Evolutionary conservation across 2,113 vertebrate genomes (phyloP).

Genomic region (Chloropsis hardwickii): DNA sequence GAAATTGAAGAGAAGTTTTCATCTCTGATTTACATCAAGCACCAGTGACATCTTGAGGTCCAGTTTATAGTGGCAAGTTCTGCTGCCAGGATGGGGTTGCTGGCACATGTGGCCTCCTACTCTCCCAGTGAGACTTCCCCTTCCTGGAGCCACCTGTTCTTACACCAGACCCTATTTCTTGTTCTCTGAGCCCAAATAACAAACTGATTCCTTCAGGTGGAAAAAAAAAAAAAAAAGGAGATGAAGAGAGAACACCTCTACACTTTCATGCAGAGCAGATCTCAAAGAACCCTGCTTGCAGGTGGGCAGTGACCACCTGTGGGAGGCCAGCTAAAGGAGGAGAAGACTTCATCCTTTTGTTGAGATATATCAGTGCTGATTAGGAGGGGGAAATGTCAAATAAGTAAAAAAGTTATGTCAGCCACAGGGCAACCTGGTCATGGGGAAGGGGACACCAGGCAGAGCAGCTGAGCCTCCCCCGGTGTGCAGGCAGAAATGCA

Average conservation of each 20-base stretch:
- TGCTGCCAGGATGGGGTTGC: background rate
- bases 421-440: background rate
- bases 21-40: background rate
- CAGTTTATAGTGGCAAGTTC: background rate
- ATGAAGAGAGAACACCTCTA: background rate
- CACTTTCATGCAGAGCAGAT: background rate
- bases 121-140: background rate
- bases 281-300: background rate
- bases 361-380: background rate
- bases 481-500: background rate
- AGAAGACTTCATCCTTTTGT: background rate
- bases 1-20: background rate
- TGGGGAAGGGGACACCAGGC: background rate
- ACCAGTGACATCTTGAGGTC: background rate
- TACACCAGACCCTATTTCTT: background rate
- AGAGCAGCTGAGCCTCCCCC: background rate
- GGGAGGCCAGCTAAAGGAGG: background rate
- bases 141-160: background rate
- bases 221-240: background rate
- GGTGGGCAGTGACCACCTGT: background rate
- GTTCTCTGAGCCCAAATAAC: background rate
- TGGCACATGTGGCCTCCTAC: background rate
- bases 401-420: background rate
- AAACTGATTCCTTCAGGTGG: background rate
- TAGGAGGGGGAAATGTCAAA: background rate